phyloP scores from a whole-genome alignment of 53 echinoderm and acorn worm species.

The Hippasteria phrygiana region DNA sequence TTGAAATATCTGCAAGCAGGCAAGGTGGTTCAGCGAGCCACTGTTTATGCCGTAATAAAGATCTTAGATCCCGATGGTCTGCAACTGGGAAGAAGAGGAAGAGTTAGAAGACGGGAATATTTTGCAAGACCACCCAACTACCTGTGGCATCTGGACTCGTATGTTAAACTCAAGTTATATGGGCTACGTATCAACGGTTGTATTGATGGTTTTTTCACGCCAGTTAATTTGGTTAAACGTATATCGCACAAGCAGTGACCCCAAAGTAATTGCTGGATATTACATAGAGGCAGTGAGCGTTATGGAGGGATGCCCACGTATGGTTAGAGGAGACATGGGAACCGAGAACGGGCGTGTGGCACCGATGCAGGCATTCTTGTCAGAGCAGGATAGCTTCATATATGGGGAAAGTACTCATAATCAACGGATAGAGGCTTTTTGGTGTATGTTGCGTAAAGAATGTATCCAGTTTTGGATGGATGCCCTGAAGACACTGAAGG shows the following conservation, averaged over 20 bases:
- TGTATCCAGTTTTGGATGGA: conserved; percentile 76
- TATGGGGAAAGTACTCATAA: conserved; percentile 67
- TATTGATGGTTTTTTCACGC: conserved; percentile 78
- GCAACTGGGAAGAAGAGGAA: conserved; percentile 39
- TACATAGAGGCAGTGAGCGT: conserved; percentile 52
- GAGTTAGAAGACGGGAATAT: conserved; percentile 69
- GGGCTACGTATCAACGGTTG: conserved; percentile 73
- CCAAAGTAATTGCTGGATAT: conserved; percentile 70
- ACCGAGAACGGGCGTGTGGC: conserved; percentile 68
- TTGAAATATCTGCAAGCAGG: conserved; percentile 10
- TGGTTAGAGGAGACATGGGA: conserved; percentile 68
- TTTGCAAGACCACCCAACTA: conserved; percentile 54
- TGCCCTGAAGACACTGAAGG: conserved; percentile 42
- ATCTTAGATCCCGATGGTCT: conserved; percentile 71
- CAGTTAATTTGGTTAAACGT: conserved; percentile 75
- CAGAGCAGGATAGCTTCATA: conserved; percentile 12
- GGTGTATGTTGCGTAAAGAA: conserved; percentile 57
- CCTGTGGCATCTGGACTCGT: conserved; percentile 65
- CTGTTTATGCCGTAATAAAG: neutral
- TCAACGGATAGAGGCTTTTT: conserved; percentile 61
- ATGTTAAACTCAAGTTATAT: conserved; percentile 59
- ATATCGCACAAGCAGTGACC: conserved; percentile 71
- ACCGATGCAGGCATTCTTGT: conserved; percentile 58
- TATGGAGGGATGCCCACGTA: conserved; percentile 51
- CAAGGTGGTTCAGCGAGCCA: neutral